Conservation (phyloP, 2,113 vertebrate species). For the Gymnarchus niloticus region DNA sequence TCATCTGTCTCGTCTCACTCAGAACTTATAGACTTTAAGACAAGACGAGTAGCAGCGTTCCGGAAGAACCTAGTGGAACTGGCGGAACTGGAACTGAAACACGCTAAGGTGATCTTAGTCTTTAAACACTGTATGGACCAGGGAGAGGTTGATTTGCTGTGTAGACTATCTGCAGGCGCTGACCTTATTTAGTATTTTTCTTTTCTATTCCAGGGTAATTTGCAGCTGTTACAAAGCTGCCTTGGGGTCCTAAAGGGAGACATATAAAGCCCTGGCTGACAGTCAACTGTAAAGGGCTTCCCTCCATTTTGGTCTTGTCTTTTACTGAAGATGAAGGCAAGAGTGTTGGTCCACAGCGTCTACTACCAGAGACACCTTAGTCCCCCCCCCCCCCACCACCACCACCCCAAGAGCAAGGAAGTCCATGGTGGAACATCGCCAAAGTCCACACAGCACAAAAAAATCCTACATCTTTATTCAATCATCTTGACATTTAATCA, state of each 20-base stretch:
- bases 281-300: slow-evolving; percentile 70
- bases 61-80: slow-evolving; percentile 98
- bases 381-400: slow-evolving; percentile 33
- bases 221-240: slow-evolving; percentile 94
- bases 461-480: slow-evolving; percentile 55
- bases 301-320: slow-evolving; percentile 61
- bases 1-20: slow-evolving; percentile 26
- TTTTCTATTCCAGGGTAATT: slow-evolving; percentile 72
- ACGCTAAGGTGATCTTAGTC: slow-evolving; percentile 79
- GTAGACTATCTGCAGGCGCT: neutral
- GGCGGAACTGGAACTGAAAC: slow-evolving; percentile 96
- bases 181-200: neutral
- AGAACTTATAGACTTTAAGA: slow-evolving; percentile 98
- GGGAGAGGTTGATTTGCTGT: neutral
- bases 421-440: slow-evolving; percentile 39
- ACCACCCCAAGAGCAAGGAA: slow-evolving; percentile 33
- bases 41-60: slow-evolving; percentile 94
- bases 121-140: neutral
- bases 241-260: slow-evolving; percentile 88
- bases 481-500: slow-evolving; percentile 58
- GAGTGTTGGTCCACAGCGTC: slow-evolving; percentile 55
- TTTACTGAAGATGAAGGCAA: slow-evolving; percentile 39
- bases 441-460: slow-evolving; percentile 48
- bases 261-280: slow-evolving; percentile 69
- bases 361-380: slow-evolving; percentile 49